Conservation (phyloP, 2,113 vertebrate species). For the Acanthisitta chloris region DNA sequence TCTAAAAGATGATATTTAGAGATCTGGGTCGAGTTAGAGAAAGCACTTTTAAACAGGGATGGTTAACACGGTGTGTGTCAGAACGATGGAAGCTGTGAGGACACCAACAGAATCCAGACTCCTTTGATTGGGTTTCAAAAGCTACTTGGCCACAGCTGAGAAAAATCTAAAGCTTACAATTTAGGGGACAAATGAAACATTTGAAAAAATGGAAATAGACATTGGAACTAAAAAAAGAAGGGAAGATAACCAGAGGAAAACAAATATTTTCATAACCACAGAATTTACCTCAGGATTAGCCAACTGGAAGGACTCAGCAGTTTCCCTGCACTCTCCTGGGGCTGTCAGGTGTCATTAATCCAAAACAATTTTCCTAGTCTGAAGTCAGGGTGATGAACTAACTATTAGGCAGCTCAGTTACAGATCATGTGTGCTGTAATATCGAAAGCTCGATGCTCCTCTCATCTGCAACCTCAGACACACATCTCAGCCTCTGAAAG, state of each 20-base stretch:
- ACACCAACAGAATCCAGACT: not conserved
- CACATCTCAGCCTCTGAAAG: not conserved
- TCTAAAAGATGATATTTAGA: not conserved
- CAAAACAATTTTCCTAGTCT: not conserved
- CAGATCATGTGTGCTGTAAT: not conserved
- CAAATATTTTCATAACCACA: not conserved
- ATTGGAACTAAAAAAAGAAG: not conserved
- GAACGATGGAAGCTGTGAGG: not conserved
- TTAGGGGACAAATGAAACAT: not conserved
- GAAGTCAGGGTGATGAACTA: not conserved
- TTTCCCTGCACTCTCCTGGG: not conserved
- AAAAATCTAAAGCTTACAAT: not conserved
- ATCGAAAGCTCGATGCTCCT: not conserved
- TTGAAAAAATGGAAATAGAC: not conserved
- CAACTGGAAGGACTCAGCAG: not conserved
- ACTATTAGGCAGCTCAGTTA: not conserved
- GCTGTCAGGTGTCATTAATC: not conserved
- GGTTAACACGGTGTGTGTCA: not conserved
- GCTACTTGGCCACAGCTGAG: not conserved
- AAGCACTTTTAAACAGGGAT: not conserved
- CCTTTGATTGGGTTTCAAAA: conserved; percentile 1
- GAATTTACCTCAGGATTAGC: not conserved
- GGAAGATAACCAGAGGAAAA: not conserved
- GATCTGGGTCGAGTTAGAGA: not conserved
- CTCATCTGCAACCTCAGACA: not conserved